Conservation (phyloP, 1,140 invertebrate genomes). For the Colletes gigas region DNA sequence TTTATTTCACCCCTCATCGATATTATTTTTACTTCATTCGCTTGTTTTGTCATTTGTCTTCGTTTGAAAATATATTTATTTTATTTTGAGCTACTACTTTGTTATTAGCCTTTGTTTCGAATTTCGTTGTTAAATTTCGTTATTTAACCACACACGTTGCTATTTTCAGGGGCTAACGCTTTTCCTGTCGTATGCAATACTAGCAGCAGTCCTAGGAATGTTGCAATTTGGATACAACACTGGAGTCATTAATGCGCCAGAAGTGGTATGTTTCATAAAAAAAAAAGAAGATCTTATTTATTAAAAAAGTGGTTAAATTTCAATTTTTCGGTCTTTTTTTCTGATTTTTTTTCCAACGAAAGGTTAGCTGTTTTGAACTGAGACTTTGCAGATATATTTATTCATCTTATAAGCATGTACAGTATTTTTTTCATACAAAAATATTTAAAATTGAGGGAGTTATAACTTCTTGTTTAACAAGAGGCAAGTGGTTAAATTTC, state of each 20-base stretch:
- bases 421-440: too few relatives aligned
- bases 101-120: conserved; percentile 5
- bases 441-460: too few relatives aligned
- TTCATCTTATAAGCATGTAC: too few relatives aligned
- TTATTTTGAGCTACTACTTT: background rate
- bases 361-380: too few relatives aligned
- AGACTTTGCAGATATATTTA: too few relatives aligned
- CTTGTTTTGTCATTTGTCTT: background rate
- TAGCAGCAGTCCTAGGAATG: conserved; percentile 97
- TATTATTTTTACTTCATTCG: background rate
- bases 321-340: too few relatives aligned
- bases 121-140: too few relatives aligned
- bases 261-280: conserved; percentile 83
- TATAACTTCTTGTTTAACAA: too few relatives aligned
- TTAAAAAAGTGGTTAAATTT: too few relatives aligned
- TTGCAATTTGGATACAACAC: conserved; percentile 99
- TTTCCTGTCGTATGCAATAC: conserved; percentile 95
- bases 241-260: conserved; percentile 98
- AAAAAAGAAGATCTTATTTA: too few relatives aligned
- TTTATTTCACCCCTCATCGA: conserved; percentile 27
- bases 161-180: conserved; percentile 92
- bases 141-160: background rate
- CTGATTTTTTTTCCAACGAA: too few relatives aligned
- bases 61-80: background rate
- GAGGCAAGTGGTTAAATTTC: too few relatives aligned